Evolutionary conservation across 2,888 invertebrate species (phyloP).

Genomic region (Microctonus aethiopoides): DNA sequence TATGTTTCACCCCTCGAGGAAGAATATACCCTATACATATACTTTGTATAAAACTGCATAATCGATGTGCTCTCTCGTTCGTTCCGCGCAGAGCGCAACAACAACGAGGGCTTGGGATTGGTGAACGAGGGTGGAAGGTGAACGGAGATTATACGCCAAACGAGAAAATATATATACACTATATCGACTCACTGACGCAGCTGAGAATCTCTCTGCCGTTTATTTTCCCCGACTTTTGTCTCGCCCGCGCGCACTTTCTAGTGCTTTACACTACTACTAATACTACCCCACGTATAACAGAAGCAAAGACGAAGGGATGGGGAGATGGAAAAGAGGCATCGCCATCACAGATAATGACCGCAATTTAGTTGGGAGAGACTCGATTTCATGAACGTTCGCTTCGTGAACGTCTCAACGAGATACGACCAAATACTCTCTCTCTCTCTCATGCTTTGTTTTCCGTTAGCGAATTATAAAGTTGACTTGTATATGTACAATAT

Average conservation of each 20-base stretch:
- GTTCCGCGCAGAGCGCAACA: background rate
- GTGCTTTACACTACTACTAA: too few relatives aligned
- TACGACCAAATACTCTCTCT: background rate
- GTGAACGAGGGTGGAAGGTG: background rate
- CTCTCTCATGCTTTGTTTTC: too few relatives aligned
- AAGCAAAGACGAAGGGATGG: background rate
- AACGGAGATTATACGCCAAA: constrained; percentile 6
- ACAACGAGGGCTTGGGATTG: background rate
- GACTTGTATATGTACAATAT: background rate
- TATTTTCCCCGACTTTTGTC: constrained; percentile 13
- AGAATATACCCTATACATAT: constrained; percentile 1
- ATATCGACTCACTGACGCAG: constrained; percentile 12
- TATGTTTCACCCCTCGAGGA: constrained; percentile 1
- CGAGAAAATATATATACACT: constrained; percentile 11
- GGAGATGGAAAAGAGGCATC: too few relatives aligned
- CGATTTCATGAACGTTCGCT: constrained; percentile 14
- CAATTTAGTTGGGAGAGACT: constrained; percentile 28
- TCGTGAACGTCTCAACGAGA: background rate
- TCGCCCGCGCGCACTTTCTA: too few relatives aligned
- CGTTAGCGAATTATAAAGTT: background rate
- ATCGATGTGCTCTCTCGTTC: constrained; percentile 27
- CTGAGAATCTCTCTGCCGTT: background rate
- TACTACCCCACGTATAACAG: background rate
- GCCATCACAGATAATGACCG: constrained; percentile 34
- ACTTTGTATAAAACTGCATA: constrained; percentile 26